Percentiles rank a stretch among this genome's conserved stretches.
These are phyloP conservation scores for Halcyon senegalensis DNA, from an alignment of 2,113 vertebrate genomes.

Conservation along the genomic window DNA sequence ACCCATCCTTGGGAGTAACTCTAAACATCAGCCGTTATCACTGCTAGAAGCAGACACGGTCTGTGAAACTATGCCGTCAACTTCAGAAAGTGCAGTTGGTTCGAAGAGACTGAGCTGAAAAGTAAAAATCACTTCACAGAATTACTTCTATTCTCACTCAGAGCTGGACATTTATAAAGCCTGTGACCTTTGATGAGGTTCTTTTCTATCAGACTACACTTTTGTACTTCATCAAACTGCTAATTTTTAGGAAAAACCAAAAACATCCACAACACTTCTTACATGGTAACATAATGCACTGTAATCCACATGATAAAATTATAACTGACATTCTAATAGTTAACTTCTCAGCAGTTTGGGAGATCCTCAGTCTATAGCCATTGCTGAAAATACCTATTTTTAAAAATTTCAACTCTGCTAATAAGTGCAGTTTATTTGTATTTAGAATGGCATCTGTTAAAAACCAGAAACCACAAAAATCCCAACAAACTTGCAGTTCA, in stretches of 20 bases:
- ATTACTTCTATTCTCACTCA: neutral
- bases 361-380: neutral
- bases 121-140: neutral
- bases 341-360: neutral
- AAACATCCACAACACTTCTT: neutral
- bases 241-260: rapidly evolving
- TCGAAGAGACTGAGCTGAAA: neutral
- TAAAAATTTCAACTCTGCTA: neutral
- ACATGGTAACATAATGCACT: neutral
- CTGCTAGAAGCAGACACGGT: too few species aligned
- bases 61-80: too few species aligned
- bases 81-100: neutral
- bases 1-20: too few species aligned
- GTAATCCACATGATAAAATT: neutral
- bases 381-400: neutral
- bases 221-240: neutral
- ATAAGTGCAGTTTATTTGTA: neutral
- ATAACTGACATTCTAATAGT: neutral
- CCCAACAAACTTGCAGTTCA: neutral
- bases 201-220: neutral
- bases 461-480: neutral
- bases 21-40: too few species aligned
- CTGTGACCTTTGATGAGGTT: neutral
- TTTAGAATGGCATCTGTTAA: neutral
- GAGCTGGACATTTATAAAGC: neutral